These are phyloP conservation scores for Theocolax elegans DNA, from an alignment of 1,140 invertebrate genomes.

Conservation along the genomic window DNA sequence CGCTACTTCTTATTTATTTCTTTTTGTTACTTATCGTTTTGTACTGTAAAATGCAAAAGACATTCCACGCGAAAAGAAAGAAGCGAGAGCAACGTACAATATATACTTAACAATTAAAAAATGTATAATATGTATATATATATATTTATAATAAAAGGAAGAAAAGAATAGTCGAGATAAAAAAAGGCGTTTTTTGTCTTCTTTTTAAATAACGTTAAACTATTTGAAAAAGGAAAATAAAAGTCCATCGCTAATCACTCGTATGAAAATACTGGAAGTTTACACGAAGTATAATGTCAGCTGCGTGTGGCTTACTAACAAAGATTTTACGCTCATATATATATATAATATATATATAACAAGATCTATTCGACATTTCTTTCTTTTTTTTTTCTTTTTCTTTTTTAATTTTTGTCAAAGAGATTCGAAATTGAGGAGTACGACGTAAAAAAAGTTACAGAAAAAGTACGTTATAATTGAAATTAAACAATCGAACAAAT, in stretches of 20 bases:
- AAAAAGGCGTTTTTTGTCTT: constrained; percentile 32
- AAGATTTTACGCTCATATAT: constrained; percentile 48
- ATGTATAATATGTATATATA: no score
- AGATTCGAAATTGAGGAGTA: constrained; percentile 32
- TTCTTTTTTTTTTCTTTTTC: constrained; percentile 6
- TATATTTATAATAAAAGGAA: constrained; percentile 34
- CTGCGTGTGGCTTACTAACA: constrained; percentile 43
- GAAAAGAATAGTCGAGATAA: constrained; percentile 16
- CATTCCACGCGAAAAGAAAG: constrained; percentile 41
- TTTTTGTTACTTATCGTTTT: constrained; percentile 37
- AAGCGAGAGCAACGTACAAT: constrained; percentile 28
- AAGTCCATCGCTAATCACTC: constrained; percentile 44
- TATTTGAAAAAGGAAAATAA: constrained; percentile 40
- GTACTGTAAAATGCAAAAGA: constrained; percentile 42
- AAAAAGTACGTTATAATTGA: not conserved
- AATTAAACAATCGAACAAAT: not conserved
- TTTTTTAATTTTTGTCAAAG: constrained; percentile 13
- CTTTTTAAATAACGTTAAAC: no score
- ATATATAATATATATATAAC: constrained; percentile 42
- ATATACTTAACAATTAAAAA: no score
- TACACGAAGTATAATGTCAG: constrained; percentile 50
- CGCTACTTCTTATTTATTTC: constrained; percentile 15
- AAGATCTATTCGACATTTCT: constrained; percentile 39
- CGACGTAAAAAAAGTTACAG: constrained; percentile 4
- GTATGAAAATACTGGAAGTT: constrained; percentile 59